phyloP scores from a whole-genome alignment of 1,140 invertebrate genomes.

The Carcinoscorpius rotundicauda region DNA sequence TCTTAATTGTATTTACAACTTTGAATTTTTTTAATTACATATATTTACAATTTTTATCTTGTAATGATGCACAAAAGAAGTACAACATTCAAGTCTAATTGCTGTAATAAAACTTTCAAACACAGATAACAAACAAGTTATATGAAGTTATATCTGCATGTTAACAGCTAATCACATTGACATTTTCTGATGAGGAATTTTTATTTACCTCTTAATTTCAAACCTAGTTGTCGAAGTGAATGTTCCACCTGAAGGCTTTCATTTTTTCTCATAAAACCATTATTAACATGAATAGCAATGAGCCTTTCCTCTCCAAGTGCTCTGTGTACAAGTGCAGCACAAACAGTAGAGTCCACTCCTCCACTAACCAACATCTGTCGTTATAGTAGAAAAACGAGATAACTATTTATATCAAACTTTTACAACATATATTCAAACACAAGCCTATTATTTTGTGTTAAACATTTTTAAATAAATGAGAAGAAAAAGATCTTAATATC shows the following conservation, averaged over 20 bases:
- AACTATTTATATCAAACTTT: background rate
- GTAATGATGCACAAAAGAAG: too few relatives aligned
- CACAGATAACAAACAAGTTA: conserved; percentile 3
- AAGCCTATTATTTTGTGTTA: background rate
- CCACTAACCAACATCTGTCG: conserved; percentile 80
- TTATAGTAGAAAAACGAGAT: conserved; percentile 8
- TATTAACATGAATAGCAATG: conserved; percentile 95
- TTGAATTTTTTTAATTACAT: too few relatives aligned
- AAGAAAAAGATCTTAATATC: too few relatives aligned
- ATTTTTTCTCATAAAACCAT: conserved; percentile 96
- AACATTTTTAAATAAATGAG: background rate
- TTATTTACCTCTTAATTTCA: conserved; percentile 57
- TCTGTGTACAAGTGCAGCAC: conserved; percentile 83
- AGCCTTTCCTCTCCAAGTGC: conserved; percentile 80
- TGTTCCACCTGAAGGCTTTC: conserved; percentile 81
- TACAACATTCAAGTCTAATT: too few relatives aligned
- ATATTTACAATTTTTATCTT: too few relatives aligned
- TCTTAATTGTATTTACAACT: too few relatives aligned
- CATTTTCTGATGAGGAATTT: background rate
- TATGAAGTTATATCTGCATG: background rate
- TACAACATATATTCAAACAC: background rate
- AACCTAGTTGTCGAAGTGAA: conserved; percentile 69
- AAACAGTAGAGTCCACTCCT: conserved; percentile 97
- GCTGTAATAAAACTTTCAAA: conserved; percentile 35
- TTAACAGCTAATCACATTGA: too few relatives aligned